Conservation (phyloP, 2,797 vertebrate genomes). For the Salmo trutta region DNA sequence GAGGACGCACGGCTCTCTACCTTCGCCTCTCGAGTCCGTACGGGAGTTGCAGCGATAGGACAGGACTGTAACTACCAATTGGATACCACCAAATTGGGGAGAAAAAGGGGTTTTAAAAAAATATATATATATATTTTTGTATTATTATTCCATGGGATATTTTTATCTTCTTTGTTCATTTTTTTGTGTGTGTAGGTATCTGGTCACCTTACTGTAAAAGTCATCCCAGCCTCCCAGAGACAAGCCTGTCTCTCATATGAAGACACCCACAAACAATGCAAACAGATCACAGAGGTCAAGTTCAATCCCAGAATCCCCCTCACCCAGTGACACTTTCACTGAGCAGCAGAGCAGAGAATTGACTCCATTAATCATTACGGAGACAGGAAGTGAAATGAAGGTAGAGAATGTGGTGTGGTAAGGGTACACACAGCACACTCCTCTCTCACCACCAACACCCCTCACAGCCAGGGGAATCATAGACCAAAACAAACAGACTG, state of each 20-base stretch:
- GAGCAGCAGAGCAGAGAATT: background rate
- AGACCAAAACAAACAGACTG: background rate
- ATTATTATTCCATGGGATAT: no score
- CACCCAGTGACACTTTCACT: background rate
- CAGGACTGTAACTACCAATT: no score
- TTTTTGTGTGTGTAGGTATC: no score
- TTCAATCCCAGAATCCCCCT: background rate
- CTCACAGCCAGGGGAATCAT: background rate
- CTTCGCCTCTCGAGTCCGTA: no score
- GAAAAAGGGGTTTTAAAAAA: no score
- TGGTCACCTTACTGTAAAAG: background rate
- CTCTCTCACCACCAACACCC: background rate
- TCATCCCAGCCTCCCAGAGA: background rate
- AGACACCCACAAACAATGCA: background rate
- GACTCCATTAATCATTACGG: constrained; percentile 12
- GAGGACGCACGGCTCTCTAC: no score
- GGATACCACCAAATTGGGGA: no score
- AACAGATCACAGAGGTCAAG: background rate
- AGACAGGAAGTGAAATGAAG: constrained; percentile 23
- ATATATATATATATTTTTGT: no score
- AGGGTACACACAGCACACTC: background rate
- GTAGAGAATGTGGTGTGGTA: constrained; percentile 14
- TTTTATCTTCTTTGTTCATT: no score
- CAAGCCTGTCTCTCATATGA: background rate
- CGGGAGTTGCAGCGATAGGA: no score